Percentiles rank a stretch among this genome's conserved stretches.
Evolutionary conservation across 2,888 invertebrate genomes (phyloP).

Genomic region (Drosophila limbata): DNA sequence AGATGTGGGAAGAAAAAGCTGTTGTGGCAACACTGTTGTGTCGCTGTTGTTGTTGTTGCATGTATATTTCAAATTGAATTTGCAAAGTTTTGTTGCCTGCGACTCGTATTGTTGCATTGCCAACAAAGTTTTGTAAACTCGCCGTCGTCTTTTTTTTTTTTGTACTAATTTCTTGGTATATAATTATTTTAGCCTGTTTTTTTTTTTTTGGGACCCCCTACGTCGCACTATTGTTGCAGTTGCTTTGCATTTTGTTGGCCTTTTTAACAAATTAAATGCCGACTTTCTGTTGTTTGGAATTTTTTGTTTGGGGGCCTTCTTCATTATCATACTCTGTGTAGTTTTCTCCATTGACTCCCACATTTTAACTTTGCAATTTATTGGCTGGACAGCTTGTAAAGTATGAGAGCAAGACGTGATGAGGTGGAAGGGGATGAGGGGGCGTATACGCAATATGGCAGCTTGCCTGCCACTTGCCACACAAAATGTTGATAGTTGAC

Average conservation of each 20-base stretch:
- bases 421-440: neutral
- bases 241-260: slow-evolving; percentile 68
- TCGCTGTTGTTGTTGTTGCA: slow-evolving; percentile 46
- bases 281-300: slow-evolving; percentile 71
- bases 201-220: slow-evolving; percentile 16
- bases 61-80: slow-evolving; percentile 79
- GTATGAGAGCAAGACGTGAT: slow-evolving; percentile 4
- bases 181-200: slow-evolving; percentile 68
- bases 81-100: slow-evolving; percentile 64
- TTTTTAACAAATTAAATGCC: slow-evolving; percentile 84
- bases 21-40: neutral
- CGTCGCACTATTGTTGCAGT: slow-evolving; percentile 44
- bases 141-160: neutral
- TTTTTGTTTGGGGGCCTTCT: slow-evolving; percentile 40
- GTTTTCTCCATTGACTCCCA: neutral
- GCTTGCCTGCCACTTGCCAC: neutral
- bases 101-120: slow-evolving; percentile 62
- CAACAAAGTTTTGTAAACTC: slow-evolving; percentile 69
- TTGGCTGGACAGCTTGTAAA: slow-evolving; percentile 57
- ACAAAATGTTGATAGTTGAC: slow-evolving; percentile 7
- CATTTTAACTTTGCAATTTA: slow-evolving; percentile 50
- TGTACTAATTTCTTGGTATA: slow-evolving; percentile 74
- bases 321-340: slow-evolving; percentile 36
- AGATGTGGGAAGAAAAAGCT: neutral
- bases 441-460: slow-evolving; percentile 55